Conservation (phyloP, 2,888 invertebrate species). For the Xanthorhoe spadicearia region DNA sequence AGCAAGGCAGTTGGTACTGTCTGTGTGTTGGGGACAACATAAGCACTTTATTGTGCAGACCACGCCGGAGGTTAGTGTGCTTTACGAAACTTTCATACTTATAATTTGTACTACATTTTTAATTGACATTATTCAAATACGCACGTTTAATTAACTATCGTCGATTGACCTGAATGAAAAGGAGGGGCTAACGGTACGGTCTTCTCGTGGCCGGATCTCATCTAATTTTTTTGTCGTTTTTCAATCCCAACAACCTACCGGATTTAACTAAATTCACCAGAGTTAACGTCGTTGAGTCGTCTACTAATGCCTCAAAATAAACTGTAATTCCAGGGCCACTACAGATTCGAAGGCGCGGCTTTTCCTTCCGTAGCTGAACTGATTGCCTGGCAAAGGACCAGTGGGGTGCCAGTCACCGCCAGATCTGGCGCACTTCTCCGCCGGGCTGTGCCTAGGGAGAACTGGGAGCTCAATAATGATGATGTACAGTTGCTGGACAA, state of each 20-base stretch:
- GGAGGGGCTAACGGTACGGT: no score
- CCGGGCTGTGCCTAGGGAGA: constrained; percentile 93
- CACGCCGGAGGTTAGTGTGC: constrained; percentile 90
- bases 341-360: constrained; percentile 96
- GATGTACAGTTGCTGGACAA: constrained; percentile 96
- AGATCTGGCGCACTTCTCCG: constrained; percentile 95
- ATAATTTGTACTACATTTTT: no score
- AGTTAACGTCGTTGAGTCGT: no score
- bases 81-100: background rate
- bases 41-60: constrained; percentile 99
- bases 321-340: constrained; percentile 88
- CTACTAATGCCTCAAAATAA: no score
- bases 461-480: constrained; percentile 98
- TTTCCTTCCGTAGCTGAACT: constrained; percentile 97
- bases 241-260: no score
- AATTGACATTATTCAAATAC: no score
- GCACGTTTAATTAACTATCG: no score
- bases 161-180: no score
- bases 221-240: no score
- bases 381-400: constrained; percentile 94
- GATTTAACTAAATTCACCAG: no score
- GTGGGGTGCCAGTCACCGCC: constrained; percentile 94
- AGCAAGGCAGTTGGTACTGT: constrained; percentile 96
- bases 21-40: constrained; percentile 98
- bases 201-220: no score